Conservation (phyloP, 2,113 vertebrate species). For the Grallaria varia region DNA sequence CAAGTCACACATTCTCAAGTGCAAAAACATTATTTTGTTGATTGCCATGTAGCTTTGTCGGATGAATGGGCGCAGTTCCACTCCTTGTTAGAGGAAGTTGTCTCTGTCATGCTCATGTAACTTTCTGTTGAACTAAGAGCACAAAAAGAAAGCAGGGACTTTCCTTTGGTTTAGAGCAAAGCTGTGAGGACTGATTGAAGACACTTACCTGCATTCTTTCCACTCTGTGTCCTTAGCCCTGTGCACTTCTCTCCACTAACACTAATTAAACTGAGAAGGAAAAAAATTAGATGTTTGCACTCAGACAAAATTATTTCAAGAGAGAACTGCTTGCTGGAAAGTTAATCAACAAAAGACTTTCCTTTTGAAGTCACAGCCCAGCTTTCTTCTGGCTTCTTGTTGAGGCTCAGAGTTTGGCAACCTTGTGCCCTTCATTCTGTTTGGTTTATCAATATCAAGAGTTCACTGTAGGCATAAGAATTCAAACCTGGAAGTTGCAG, state of each 20-base stretch:
- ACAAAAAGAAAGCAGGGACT: not conserved
- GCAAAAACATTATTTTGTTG: constrained; percentile 63
- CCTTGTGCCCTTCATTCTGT: not conserved
- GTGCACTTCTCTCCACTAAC: constrained; percentile 25
- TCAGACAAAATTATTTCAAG: constrained; percentile 53
- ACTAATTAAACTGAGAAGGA: constrained; percentile 37
- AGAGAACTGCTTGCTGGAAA: constrained; percentile 27
- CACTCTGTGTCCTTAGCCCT: constrained; percentile 8
- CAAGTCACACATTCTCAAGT: constrained; percentile 66
- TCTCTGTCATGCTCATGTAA: not conserved
- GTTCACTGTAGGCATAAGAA: constrained; percentile 12
- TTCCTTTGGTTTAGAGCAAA: not conserved
- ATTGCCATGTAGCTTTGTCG: constrained; percentile 60
- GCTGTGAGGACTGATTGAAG: not conserved
- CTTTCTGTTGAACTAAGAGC: not conserved
- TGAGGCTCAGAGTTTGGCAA: constrained; percentile 16
- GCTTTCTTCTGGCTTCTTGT: not conserved
- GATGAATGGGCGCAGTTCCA: not conserved
- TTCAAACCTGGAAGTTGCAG: constrained; percentile 14
- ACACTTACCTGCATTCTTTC: constrained; percentile 15
- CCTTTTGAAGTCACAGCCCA: constrained; percentile 2
- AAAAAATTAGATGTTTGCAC: constrained; percentile 53
- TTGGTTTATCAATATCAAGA: constrained; percentile 37
- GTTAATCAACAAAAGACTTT: constrained; percentile 55
- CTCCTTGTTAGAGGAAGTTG: constrained; percentile 48